These are phyloP conservation scores for Acronicta alni DNA, from an alignment of 2,888 invertebrate species.

Conservation along the genomic window DNA sequence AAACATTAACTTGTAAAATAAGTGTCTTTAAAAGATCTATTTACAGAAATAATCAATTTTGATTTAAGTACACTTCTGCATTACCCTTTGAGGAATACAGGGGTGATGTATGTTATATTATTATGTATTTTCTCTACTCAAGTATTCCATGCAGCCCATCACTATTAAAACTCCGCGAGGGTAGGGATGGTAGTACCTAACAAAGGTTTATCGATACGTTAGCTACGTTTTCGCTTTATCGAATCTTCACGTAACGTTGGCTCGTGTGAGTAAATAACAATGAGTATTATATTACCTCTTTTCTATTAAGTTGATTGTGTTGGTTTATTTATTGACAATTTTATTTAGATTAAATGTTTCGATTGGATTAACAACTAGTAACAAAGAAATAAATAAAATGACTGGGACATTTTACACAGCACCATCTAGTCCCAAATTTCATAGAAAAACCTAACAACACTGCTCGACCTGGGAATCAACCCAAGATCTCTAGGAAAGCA, in stretches of 20 bases:
- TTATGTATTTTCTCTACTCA: constrained; percentile 35
- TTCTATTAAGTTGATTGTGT: constrained; percentile 60
- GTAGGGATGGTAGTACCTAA: constrained; percentile 67
- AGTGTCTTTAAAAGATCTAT: too few species aligned
- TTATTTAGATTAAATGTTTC: constrained; percentile 18
- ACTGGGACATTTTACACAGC: too few species aligned
- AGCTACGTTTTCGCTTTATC: constrained; percentile 62
- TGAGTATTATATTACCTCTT: constrained; percentile 57
- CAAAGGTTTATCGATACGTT: constrained; percentile 74
- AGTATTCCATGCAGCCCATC: constrained; percentile 48
- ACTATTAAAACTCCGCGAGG: constrained; percentile 55
- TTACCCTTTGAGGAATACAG: too few species aligned
- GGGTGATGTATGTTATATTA: too few species aligned
- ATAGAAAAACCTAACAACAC: too few species aligned
- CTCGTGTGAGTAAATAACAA: constrained; percentile 58
- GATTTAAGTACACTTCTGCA: too few species aligned
- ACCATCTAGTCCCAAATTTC: too few species aligned
- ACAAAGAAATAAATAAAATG: too few species aligned
- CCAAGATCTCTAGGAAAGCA: too few species aligned
- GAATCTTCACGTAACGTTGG: constrained; percentile 58
- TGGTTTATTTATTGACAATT: constrained; percentile 51
- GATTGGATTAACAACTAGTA: constrained; percentile 9
- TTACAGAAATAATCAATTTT: too few species aligned
- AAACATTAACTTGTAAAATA: too few species aligned
- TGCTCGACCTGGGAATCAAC: too few species aligned